Conservation (phyloP, 1,140 invertebrate genomes). For the Lasaia peninsularis region DNA sequence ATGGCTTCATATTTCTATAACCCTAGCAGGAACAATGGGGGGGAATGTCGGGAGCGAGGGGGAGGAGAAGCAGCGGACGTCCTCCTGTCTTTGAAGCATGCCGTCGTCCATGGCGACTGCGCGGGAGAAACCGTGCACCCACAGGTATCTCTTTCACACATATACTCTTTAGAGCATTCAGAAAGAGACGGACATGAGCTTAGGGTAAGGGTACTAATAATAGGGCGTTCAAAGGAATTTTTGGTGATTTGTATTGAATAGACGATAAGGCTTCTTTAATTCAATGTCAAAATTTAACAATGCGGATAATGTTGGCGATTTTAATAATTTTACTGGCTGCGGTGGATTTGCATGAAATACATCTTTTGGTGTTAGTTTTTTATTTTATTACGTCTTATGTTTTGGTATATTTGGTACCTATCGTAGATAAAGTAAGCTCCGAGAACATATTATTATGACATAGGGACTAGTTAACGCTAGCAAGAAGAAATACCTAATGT, state of each 20-base stretch:
- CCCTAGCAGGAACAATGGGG: constrained; percentile 52
- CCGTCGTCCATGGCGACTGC: constrained; percentile 87
- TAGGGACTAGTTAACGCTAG: too few species aligned
- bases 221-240: neutral
- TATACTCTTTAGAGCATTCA: neutral
- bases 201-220: neutral
- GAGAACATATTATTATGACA: too few species aligned
- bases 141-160: constrained; percentile 57
- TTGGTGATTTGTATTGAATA: neutral
- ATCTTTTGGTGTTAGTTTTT: too few species aligned
- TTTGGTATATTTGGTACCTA: too few species aligned
- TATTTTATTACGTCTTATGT: too few species aligned
- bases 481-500: too few species aligned
- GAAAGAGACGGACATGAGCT: constrained; percentile 25
- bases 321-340: neutral
- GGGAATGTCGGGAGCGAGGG: constrained; percentile 58
- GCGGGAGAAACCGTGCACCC: constrained; percentile 56
- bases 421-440: too few species aligned
- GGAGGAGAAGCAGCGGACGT: constrained; percentile 86
- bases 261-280: neutral
- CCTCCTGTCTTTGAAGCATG: constrained; percentile 90
- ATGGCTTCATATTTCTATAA: constrained; percentile 3
- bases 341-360: neutral
- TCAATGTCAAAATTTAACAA: constrained; percentile 3
- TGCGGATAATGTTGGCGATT: neutral